Base-by-base conservation (phyloP, 2,888 invertebrate species). In the Platypus cylindrus region DNA sequence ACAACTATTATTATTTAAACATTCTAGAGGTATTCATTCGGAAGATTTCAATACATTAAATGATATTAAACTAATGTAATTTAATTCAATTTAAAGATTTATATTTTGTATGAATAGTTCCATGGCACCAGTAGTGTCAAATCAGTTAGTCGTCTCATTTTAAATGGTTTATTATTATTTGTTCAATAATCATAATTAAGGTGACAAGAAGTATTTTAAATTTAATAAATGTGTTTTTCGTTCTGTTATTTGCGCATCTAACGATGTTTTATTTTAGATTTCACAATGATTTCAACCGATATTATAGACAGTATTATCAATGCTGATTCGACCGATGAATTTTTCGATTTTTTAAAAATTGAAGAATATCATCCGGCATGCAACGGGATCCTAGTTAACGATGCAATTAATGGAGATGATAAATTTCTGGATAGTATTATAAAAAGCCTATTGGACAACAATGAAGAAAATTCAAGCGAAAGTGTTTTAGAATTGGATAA, bases 351-450 rank as follows among this genome's bases (percentile, higher is more conserved):
- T 23, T 34, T 47, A 8, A 45, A 48, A 2, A 46, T 47, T 32
- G 48, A 49, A 12, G 45, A 41, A 30, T 47, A 49, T 20, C 45
- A 45, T 5, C 35, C 45, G 8, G 45, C 33, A 25, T 41, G 32
- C 37, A 35, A 32, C 17, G 45, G 47, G 3, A n/a, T n/a, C n/a
- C n/a, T n/a, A n/a, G 43, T 45, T 22, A 37, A 37, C 17, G 34
- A 41, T 3, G 42, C 43, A 2, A 34, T 51, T 17, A 48, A 48
- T 17, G 49, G 51, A 7, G 51, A 51, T 20, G 51, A 51, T 20
- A 51, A 48, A 34, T 51, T 49, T 28, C 32, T 51, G 20, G 51
- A 50, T 30, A 48, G 44, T 28, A 49, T 50, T 13, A 46, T 51
- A n/a, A 49, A 48, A 40, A 48, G 49, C 16, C 35, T 51, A 20